Evolutionary conservation across 2,113 vertebrate species (phyloP).

Genomic region (Catharus fuscescens): DNA sequence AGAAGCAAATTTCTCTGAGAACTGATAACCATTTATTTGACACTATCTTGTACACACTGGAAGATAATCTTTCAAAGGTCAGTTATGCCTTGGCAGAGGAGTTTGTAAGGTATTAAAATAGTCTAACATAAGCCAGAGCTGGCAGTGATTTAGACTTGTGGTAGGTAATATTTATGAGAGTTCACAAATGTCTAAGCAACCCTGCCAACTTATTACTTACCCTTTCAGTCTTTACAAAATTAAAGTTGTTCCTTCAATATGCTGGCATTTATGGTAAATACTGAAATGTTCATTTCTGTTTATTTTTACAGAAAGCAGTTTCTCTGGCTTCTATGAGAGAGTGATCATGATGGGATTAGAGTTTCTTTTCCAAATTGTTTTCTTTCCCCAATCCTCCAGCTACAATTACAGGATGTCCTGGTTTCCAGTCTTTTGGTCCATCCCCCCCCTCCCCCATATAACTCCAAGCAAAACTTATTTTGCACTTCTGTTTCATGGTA

Average conservation of each 20-base stretch:
- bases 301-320: slow-evolving; percentile 74
- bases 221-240: slow-evolving; percentile 69
- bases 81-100: background rate
- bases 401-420: slow-evolving; percentile 32
- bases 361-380: background rate
- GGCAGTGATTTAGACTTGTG: slow-evolving; percentile 54
- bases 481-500: background rate
- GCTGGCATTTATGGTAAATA: slow-evolving; percentile 64
- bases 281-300: slow-evolving; percentile 65
- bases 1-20: background rate
- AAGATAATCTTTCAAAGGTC: slow-evolving; percentile 7
- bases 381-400: background rate
- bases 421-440: background rate
- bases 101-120: slow-evolving; percentile 31
- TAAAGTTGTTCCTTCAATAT: slow-evolving; percentile 71
- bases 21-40: background rate
- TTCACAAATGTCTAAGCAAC: slow-evolving; percentile 64
- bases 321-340: slow-evolving; percentile 44
- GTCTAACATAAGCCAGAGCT: slow-evolving; percentile 16
- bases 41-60: background rate
- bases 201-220: slow-evolving; percentile 70
- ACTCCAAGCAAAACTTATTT: slow-evolving; percentile 30
- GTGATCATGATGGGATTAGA: slow-evolving; percentile 34
- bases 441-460: background rate
- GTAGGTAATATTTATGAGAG: slow-evolving; percentile 73